Evolutionary conservation across 2,888 invertebrate genomes (phyloP), one percentile per base, ranked within the genome.

Genomic region (Melinopterus prodromus): DNA sequence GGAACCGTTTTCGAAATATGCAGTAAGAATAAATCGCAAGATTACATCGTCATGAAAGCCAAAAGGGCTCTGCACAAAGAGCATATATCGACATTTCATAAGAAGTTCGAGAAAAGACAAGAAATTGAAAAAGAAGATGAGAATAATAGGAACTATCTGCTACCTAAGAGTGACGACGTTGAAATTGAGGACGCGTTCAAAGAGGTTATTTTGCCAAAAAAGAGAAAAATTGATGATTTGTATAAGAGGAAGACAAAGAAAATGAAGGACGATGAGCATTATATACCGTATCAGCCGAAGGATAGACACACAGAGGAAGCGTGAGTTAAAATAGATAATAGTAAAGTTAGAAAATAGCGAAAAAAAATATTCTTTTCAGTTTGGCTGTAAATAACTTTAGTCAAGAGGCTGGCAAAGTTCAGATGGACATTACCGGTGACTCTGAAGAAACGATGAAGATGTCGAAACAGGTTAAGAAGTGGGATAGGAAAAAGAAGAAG

Each of bases 401-500:
- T 83, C 91, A 92, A 69, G 95, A 97, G 84, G 97, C 96, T 0
- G 92, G 93, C 74, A 92, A 92, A 35, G 96, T 94, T 0, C 93
- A 95, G 84, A 90, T 99, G 83, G 98, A 99, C 87, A 89, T 99
- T 84, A 92, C 93, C 7, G 96, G 94, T 7, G 98, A 98, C 89
- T 95, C 95, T 82, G 93, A 93, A 74, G 93, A 94, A 36, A 90
- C 90, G 0, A 90, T 92, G 80, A 91, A 92, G 53, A 90, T 92
- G 77, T 91, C 92, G 77, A 91, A 91, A 2, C 92, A 93, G 82
- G 89, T 93, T 84, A 93, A 94, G 87, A 94, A 93, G 87, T 98
- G 99, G 99, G 99, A 99, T 90, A 92, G 98, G 76, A 97, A 98
- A 88, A 95, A 96, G 89, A 99, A 99, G 92, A 98, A 97, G 91